Evolutionary conservation across 2,113 vertebrate species (phyloP).

Genomic region (Taurulus bubalis): DNA sequence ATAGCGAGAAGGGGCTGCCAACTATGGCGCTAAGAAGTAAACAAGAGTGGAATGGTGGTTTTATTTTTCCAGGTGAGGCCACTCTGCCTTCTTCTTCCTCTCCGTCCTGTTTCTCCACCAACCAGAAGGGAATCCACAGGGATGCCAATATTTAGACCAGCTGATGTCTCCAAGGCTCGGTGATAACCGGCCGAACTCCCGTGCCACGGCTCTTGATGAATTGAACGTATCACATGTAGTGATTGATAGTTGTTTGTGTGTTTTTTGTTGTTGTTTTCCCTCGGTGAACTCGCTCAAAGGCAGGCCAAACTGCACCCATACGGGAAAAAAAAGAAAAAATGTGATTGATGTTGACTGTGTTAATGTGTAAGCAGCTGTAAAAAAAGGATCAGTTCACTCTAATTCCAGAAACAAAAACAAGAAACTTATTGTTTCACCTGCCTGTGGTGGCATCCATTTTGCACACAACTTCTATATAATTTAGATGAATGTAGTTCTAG

Average conservation of each 20-base stretch:
- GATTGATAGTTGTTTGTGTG: conserved; percentile 43
- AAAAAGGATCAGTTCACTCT: neutral
- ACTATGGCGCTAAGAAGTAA: conserved; percentile 25
- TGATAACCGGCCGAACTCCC: conserved; percentile 3
- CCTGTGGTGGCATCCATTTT: neutral
- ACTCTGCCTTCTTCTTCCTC: neutral
- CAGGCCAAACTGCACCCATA: neutral
- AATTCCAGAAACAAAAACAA: neutral
- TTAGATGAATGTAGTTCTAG: too few relatives aligned
- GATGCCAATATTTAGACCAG: conserved; percentile 17
- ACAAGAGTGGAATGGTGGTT: conserved; percentile 19
- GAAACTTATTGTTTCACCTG: neutral
- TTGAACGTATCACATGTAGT: conserved; percentile 9
- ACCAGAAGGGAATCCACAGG: neutral
- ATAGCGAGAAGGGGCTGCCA: conserved; percentile 35
- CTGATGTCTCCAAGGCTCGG: conserved; percentile 1
- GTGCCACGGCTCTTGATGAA: conserved; percentile 30
- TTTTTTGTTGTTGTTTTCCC: conserved; percentile 12
- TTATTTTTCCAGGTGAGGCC: conserved; percentile 21
- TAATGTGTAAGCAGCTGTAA: conserved; percentile 6
- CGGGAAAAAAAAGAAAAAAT: neutral
- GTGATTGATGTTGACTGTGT: conserved; percentile 12
- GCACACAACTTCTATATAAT: neutral
- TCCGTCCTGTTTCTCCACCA: neutral
- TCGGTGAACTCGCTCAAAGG: neutral